Evolutionary conservation across 2,113 vertebrate genomes (phyloP).

Genomic region (Sisor rabdophorus): DNA sequence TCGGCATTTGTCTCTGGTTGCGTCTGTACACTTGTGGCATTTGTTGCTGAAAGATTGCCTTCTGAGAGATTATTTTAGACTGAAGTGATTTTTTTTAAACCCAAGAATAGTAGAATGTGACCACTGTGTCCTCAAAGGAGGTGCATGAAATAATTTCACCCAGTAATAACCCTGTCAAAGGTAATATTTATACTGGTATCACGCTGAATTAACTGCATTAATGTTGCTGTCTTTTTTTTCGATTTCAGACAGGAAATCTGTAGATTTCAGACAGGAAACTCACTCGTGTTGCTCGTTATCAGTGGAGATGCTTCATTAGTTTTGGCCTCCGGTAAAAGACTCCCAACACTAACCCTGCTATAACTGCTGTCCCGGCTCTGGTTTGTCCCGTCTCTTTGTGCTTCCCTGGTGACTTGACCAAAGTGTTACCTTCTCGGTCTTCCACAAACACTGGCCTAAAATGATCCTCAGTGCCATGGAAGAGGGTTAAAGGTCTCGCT

Average conservation of each 20-base stretch:
- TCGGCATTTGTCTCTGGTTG: too few species aligned
- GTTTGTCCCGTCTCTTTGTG: conserved; percentile 7
- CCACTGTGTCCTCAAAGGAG: too few species aligned
- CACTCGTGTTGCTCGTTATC: not conserved
- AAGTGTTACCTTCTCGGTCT: not conserved
- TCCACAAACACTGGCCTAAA: not conserved
- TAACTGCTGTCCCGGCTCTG: conserved; percentile 49
- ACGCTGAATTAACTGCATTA: too few species aligned
- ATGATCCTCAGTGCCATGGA: not conserved
- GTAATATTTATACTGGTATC: too few species aligned
- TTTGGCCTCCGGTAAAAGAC: conserved; percentile 66
- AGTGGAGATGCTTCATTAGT: conserved; percentile 29
- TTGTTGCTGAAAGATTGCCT: too few species aligned
- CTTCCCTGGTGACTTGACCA: not conserved
- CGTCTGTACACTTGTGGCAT: too few species aligned
- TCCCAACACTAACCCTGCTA: conserved; percentile 75
- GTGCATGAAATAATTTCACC: too few species aligned
- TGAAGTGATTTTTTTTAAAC: too few species aligned
- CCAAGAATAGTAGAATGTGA: too few species aligned
- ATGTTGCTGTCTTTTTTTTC: not conserved
- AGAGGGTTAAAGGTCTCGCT: not conserved
- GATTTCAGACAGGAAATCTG: not conserved
- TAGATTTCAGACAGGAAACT: not conserved
- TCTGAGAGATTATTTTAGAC: too few species aligned
- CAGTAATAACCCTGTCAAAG: too few species aligned